phyloP scores from a whole-genome alignment of 2,113 vertebrate species.

The Eidolon helvum region DNA sequence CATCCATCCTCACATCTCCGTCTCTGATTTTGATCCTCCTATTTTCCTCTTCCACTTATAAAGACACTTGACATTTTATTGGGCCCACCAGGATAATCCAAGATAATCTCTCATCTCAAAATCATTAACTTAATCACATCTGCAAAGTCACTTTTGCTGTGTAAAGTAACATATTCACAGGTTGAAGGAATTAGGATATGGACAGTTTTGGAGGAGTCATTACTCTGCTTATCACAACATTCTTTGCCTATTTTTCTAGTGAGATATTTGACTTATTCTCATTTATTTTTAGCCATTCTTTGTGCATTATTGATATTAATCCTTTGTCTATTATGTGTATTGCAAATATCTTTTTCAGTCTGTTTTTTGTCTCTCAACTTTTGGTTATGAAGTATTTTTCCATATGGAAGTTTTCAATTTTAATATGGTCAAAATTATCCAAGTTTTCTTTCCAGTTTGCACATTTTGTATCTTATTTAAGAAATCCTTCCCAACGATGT shows the following conservation, averaged over 20 bases:
- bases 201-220: neutral
- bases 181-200: neutral
- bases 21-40: neutral
- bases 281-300: neutral
- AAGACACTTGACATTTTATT: neutral
- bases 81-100: neutral
- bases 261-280: neutral
- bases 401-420: neutral
- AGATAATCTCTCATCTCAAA: neutral
- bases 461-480: neutral
- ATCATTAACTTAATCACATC: neutral
- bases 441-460: neutral
- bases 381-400: neutral
- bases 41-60: neutral
- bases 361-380: neutral
- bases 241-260: neutral
- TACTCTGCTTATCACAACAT: neutral
- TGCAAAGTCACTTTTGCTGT: neutral
- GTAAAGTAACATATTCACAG: neutral
- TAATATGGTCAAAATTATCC: neutral
- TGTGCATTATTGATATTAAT: neutral
- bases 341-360: neutral
- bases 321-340: neutral
- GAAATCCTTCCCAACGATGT: neutral
- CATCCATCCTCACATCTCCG: too few relatives aligned